phyloP scores from a whole-genome alignment of 2,797 vertebrate genomes.

The Crypturellus tataupa region DNA sequence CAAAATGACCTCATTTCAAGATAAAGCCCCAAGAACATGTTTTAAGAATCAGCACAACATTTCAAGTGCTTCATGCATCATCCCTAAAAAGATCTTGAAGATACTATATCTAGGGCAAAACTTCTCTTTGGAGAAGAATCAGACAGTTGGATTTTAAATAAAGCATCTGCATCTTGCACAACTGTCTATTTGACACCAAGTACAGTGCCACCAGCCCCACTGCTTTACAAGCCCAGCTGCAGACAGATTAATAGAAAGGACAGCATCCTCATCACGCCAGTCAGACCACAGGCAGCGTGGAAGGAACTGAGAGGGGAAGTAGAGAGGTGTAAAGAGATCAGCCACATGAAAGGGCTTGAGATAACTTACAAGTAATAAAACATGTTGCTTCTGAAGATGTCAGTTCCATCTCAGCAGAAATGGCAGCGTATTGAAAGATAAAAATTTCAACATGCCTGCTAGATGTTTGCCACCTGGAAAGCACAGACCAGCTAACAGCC shows the following conservation, averaged over 20 bases:
- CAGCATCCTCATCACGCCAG: constrained; percentile 29
- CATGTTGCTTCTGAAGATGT: neutral
- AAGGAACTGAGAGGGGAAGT: neutral
- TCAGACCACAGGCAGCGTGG: constrained; percentile 32
- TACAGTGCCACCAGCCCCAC: neutral
- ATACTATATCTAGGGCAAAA: neutral
- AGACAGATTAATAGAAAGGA: constrained; percentile 54
- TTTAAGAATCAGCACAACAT: neutral
- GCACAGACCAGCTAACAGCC: constrained; percentile 34
- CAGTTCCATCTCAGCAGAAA: neutral
- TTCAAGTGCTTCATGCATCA: neutral
- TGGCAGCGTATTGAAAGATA: neutral
- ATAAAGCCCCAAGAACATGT: neutral
- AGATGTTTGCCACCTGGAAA: constrained; percentile 49
- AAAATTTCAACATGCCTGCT: constrained; percentile 9
- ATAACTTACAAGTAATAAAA: constrained; percentile 29
- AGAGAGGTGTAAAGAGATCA: constrained; percentile 17
- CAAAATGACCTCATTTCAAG: neutral
- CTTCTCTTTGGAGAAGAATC: neutral
- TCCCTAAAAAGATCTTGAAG: neutral
- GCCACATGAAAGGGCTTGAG: neutral
- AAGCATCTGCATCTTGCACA: constrained; percentile 1
- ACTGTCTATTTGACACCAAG: constrained; percentile 2
- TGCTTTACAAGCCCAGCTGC: constrained; percentile 43
- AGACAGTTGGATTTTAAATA: neutral